These are phyloP conservation scores for Clarias laeviceps DNA, from an alignment of 2,797 vertebrate genomes.

Conservation along the genomic window DNA sequence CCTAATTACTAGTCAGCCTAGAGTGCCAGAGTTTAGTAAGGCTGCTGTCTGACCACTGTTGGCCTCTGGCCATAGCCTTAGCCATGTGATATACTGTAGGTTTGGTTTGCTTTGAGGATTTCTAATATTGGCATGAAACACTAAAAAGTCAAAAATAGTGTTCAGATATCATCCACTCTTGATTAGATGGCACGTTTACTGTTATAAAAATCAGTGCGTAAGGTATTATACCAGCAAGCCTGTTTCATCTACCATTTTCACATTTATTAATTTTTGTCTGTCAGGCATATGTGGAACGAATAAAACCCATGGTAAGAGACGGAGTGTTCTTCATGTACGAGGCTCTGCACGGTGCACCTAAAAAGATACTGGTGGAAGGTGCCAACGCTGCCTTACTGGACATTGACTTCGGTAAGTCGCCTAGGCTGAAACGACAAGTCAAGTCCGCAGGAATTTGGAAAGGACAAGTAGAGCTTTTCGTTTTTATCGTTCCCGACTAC, in stretches of 20 bases:
- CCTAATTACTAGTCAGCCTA: not conserved
- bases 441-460: not conserved
- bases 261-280: not conserved
- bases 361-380: conserved; percentile 97
- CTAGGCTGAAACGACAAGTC: not conserved
- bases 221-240: not conserved
- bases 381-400: conserved; percentile 96
- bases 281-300: conserved; percentile 85
- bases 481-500: not conserved
- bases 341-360: conserved; percentile 90
- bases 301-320: conserved; percentile 97
- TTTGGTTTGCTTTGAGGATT: not conserved
- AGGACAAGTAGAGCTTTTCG: not conserved
- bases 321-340: conserved; percentile 96
- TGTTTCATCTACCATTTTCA: not conserved
- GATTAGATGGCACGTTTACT: not conserved
- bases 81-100: not conserved
- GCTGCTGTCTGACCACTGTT: not conserved
- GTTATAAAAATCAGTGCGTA: not conserved
- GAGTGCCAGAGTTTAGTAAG: not conserved
- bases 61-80: not conserved
- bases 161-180: not conserved
- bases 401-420: conserved; percentile 93
- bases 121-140: not conserved
- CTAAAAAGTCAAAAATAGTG: not conserved